A percentile compares a stretch with the other conserved stretches of the same genome.
phyloP scores from a whole-genome alignment of 2,797 vertebrate species.

The Aldrovandia affinis region DNA sequence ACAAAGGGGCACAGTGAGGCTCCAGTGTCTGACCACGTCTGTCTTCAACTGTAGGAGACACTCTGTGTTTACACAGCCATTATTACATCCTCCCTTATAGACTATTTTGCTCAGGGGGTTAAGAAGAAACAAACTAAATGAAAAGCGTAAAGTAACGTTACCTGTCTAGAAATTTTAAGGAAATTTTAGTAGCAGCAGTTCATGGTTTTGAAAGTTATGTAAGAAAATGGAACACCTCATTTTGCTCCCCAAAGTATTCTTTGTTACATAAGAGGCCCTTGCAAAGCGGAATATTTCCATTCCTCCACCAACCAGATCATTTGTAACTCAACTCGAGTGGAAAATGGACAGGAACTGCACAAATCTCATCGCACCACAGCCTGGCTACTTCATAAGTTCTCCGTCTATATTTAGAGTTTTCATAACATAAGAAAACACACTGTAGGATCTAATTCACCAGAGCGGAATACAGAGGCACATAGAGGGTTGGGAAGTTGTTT shows the following conservation, averaged over 20 bases:
- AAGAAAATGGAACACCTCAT: constrained; percentile 65
- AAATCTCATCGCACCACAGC: constrained; percentile 50
- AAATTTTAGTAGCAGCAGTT: background rate
- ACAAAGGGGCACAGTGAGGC: background rate
- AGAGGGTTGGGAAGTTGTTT: background rate
- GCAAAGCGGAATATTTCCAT: constrained; percentile 66
- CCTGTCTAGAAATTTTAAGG: background rate
- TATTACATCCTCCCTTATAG: background rate
- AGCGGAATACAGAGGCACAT: background rate
- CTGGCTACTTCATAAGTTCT: constrained; percentile 42
- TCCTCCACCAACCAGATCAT: constrained; percentile 58
- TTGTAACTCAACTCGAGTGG: constrained; percentile 56
- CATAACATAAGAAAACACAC: constrained; percentile 36
- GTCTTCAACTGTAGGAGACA: background rate
- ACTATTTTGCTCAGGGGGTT: constrained; percentile 1
- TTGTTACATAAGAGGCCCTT: constrained; percentile 64
- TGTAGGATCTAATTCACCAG: background rate
- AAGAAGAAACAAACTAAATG: constrained; percentile 1
- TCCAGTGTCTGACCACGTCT: background rate
- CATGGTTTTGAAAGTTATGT: constrained; percentile 57
- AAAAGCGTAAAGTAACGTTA: constrained; percentile 9
- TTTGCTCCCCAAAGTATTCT: constrained; percentile 53
- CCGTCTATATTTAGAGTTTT: constrained; percentile 59
- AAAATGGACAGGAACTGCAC: constrained; percentile 56
- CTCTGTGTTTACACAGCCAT: background rate